Evolutionary conservation across 2,888 invertebrate genomes (phyloP).

Genomic region (Cheilosia vulpina): DNA sequence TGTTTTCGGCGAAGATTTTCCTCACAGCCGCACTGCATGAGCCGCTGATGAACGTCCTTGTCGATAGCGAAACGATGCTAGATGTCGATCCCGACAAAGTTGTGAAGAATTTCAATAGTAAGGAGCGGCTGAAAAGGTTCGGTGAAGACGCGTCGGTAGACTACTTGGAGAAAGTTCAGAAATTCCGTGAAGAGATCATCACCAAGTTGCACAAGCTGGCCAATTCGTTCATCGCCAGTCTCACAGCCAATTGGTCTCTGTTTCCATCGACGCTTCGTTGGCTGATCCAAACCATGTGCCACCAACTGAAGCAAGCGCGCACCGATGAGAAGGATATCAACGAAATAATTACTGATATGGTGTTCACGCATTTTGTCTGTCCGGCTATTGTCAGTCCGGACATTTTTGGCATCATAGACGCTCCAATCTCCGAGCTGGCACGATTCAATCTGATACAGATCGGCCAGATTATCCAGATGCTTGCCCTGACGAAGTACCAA

Average conservation of each 20-base stretch:
- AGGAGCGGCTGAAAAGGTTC: conserved; percentile 87
- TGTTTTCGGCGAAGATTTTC: conserved; percentile 96
- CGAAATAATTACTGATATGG: conserved; percentile 94
- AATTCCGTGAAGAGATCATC: conserved; percentile 92
- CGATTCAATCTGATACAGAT: conserved; percentile 95
- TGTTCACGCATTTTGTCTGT: conserved; percentile 96
- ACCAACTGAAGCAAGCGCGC: conserved; percentile 86
- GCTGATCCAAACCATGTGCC: conserved; percentile 94
- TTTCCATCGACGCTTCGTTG: conserved; percentile 96
- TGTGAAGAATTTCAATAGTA: conserved; percentile 80
- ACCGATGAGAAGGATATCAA: conserved; percentile 83
- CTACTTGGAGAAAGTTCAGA: conserved; percentile 89
- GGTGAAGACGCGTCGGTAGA: conserved; percentile 90
- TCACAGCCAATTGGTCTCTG: conserved; percentile 93
- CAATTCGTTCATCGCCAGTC: conserved; percentile 91
- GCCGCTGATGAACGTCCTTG: conserved; percentile 95
- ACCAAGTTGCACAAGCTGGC: conserved; percentile 91
- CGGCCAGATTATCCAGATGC: conserved; percentile 95
- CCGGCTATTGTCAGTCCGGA: conserved; percentile 98
- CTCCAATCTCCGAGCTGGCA: conserved; percentile 95
- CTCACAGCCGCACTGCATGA: conserved; percentile 95
- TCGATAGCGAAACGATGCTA: conserved; percentile 95
- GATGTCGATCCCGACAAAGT: conserved; percentile 96
- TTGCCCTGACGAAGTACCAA: conserved; percentile 91
- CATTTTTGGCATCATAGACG: conserved; percentile 96